phyloP scores from a whole-genome alignment of 1,140 invertebrate species.

The Drosophila persimilis region DNA sequence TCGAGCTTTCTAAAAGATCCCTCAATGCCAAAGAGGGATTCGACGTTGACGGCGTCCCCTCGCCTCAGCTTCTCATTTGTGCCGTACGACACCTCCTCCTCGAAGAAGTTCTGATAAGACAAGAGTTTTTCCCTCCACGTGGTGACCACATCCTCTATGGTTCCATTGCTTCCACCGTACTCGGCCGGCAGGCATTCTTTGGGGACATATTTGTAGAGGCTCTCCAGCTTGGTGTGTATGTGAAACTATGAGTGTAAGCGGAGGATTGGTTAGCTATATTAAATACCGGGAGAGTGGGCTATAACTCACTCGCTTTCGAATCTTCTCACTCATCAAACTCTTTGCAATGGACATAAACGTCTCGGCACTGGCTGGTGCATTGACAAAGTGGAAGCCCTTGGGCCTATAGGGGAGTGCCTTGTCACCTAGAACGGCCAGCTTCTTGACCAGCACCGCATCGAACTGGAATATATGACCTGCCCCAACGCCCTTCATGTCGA shows the following conservation, averaged over 20 bases:
- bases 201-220: slow-evolving; percentile 84
- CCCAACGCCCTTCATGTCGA: slow-evolving; percentile 83
- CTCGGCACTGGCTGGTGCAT: slow-evolving; percentile 84
- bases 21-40: slow-evolving; percentile 86
- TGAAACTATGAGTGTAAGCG: slow-evolving; percentile 53
- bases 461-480: slow-evolving; percentile 84
- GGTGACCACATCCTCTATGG: slow-evolving; percentile 83
- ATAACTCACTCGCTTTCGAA: slow-evolving; percentile 83
- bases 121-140: slow-evolving; percentile 85
- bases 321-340: slow-evolving; percentile 84
- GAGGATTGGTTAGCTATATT: background rate
- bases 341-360: slow-evolving; percentile 84
- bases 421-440: slow-evolving; percentile 83
- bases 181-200: slow-evolving; percentile 84
- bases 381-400: slow-evolving; percentile 85
- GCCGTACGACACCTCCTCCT: slow-evolving; percentile 84
- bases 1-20: slow-evolving; percentile 86
- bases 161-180: slow-evolving; percentile 85
- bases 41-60: slow-evolving; percentile 85
- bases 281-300: too few species aligned
- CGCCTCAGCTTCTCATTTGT: slow-evolving; percentile 86
- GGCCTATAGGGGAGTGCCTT: slow-evolving; percentile 85
- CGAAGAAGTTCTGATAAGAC: slow-evolving; percentile 83
- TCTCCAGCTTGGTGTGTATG: slow-evolving; percentile 85
- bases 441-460: slow-evolving; percentile 84